Evolutionary conservation across 2,113 vertebrate species (phyloP).

Genomic region (Aplodontia rufa): DNA sequence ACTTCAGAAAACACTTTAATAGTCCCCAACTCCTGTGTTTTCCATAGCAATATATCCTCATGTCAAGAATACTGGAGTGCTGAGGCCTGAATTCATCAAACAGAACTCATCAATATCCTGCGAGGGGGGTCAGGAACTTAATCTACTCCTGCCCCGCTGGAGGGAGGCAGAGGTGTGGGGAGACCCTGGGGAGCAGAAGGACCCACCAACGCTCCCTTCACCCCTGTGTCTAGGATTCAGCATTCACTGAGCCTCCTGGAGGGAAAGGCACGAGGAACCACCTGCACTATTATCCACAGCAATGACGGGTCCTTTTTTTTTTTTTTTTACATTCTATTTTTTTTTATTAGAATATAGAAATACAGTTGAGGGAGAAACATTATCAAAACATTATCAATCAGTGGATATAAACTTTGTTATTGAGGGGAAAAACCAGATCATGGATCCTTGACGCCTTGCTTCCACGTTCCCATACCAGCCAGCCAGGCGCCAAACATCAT

Average conservation of each 20-base stretch:
- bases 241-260: not conserved
- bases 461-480: not conserved
- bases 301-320: not conserved
- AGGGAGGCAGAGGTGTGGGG: not conserved
- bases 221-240: not conserved
- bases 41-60: constrained; percentile 42
- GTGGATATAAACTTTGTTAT: too few species aligned
- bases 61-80: constrained; percentile 58
- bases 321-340: too few species aligned
- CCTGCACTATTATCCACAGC: not conserved
- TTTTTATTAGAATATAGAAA: too few species aligned
- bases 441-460: too few species aligned
- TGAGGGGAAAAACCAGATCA: too few species aligned
- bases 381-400: too few species aligned
- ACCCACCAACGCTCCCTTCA: too few species aligned
- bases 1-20: constrained; percentile 64
- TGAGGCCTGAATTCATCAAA: constrained; percentile 61
- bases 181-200: not conserved
- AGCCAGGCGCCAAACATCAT: not conserved
- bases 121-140: constrained; percentile 31
- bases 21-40: constrained; percentile 60
- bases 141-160: not conserved
- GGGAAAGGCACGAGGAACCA: not conserved
- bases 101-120: constrained; percentile 40
- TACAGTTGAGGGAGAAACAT: too few species aligned